Percentiles rank a stretch among this genome's conserved stretches.
phyloP scores from a whole-genome alignment of 1,140 invertebrate genomes.

The Aphelenchoides besseyi region DNA sequence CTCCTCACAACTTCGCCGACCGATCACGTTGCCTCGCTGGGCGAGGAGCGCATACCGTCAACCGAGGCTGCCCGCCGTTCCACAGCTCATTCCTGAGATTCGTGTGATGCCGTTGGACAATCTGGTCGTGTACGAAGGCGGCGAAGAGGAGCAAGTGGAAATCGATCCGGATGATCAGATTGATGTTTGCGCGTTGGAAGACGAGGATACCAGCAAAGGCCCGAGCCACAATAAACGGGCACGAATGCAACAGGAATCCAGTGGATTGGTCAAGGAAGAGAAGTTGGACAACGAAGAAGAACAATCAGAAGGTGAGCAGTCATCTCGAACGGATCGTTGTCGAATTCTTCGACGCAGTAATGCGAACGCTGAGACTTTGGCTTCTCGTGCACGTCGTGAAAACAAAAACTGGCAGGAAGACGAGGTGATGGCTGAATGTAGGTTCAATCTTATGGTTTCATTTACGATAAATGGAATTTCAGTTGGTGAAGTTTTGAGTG shows the following conservation, averaged over 20 bases:
- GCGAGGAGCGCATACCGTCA: constrained; percentile 3
- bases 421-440: constrained; percentile 9
- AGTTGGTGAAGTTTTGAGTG: not conserved
- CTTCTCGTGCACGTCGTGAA: not conserved
- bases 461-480: not conserved
- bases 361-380: not conserved
- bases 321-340: not conserved
- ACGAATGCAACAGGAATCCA: not conserved
- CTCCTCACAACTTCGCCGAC: not conserved
- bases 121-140: not conserved
- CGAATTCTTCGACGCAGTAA: constrained; percentile 14
- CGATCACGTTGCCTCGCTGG: constrained; percentile 17
- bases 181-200: constrained; percentile 18
- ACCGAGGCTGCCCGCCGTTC: not conserved
- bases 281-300: not conserved
- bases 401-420: not conserved
- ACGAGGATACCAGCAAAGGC: not conserved
- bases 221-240: not conserved
- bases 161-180: constrained; percentile 4
- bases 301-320: not conserved
- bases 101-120: constrained; percentile 8
- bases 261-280: constrained; percentile 14
- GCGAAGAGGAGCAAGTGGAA: constrained; percentile 2
- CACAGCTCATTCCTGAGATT: constrained; percentile 16
- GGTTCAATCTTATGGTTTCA: constrained; percentile 4